phyloP scores from a whole-genome alignment of 2,797 vertebrate genomes.

The Hypotaenidia okinawae region DNA sequence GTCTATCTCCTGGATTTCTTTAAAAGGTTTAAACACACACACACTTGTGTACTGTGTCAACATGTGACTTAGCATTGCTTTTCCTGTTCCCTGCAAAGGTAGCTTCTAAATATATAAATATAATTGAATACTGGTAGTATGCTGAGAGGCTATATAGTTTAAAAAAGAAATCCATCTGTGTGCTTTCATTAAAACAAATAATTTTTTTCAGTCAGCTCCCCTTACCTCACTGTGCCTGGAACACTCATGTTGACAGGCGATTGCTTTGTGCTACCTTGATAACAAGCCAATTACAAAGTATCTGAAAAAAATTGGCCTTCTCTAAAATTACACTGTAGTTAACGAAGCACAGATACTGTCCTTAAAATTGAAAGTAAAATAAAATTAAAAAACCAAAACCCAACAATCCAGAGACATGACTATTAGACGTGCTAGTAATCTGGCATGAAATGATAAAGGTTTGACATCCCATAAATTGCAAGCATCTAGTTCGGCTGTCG shows the following conservation, averaged over 20 bases:
- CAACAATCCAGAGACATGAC: conserved; percentile 37
- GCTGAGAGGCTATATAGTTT: background rate
- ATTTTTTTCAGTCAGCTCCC: conserved; percentile 61
- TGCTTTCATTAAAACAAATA: conserved; percentile 53
- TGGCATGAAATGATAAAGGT: conserved; percentile 34
- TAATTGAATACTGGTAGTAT: background rate
- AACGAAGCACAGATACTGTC: conserved; percentile 73
- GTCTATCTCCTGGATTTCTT: background rate
- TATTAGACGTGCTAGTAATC: conserved; percentile 42
- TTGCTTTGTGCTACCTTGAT: conserved; percentile 54
- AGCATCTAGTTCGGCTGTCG: conserved; percentile 9
- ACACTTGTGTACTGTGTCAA: background rate
- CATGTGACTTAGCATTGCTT: background rate
- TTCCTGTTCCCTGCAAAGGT: background rate
- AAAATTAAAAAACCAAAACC: background rate
- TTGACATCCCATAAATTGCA: conserved; percentile 51
- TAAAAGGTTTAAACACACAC: background rate
- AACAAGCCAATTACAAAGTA: conserved; percentile 75
- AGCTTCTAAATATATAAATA: background rate
- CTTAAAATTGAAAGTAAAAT: conserved; percentile 26
- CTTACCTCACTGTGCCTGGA: conserved; percentile 55
- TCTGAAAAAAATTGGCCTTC: conserved; percentile 60
- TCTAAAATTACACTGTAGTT: conserved; percentile 73
- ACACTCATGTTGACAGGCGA: conserved; percentile 35
- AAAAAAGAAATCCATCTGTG: conserved; percentile 27